Evolutionary conservation across 2,888 invertebrate species (phyloP).

Genomic region (Aporophyla nigra): DNA sequence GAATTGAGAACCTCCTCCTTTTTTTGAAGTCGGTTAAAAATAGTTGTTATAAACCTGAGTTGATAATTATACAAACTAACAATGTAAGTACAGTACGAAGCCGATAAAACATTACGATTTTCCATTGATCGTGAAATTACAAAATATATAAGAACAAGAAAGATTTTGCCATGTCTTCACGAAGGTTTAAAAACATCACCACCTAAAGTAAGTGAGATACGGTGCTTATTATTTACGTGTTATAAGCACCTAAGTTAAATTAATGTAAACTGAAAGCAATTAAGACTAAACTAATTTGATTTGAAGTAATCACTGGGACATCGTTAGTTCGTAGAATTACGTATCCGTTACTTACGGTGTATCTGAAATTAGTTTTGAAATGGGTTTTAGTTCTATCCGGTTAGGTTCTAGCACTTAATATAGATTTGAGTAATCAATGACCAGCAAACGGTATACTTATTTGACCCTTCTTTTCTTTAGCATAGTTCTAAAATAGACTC

Average conservation of each 20-base stretch:
- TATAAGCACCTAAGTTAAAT: slow-evolving; percentile 1
- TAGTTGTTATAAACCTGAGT: no score
- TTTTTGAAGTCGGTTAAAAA: no score
- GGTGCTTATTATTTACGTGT: background rate
- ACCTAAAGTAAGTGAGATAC: background rate
- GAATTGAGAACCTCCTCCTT: no score
- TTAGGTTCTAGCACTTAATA: background rate
- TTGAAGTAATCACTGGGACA: slow-evolving; percentile 2
- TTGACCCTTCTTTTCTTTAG: background rate
- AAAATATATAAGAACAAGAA: background rate
- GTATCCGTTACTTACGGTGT: background rate
- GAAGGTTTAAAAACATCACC: background rate
- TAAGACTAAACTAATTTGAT: slow-evolving; percentile 20
- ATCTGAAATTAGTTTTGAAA: slow-evolving; percentile 13
- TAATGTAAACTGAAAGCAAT: slow-evolving; percentile 24
- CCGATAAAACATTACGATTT: background rate
- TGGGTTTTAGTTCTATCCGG: background rate
- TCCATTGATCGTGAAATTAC: background rate
- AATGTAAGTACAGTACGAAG: no score
- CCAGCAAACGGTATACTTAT: no score
- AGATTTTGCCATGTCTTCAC: background rate
- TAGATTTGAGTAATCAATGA: background rate
- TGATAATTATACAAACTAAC: background rate
- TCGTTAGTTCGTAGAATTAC: background rate
- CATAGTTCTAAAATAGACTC: background rate